Evolutionary conservation across 2,797 vertebrate genomes (phyloP).

Genomic region (Eupleurogrammus muticus): DNA sequence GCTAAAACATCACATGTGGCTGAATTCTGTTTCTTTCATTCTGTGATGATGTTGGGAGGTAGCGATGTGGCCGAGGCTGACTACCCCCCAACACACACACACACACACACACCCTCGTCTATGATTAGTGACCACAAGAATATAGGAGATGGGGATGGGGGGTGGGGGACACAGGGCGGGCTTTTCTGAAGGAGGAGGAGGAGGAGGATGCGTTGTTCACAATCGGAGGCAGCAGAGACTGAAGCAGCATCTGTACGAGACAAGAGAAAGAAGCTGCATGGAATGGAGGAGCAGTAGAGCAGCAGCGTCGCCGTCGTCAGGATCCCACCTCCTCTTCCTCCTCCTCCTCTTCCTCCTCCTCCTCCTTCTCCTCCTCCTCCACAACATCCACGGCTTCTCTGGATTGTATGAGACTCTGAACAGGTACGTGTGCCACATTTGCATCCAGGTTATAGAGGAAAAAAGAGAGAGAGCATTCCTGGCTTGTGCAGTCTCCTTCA

Average conservation of each 20-base stretch:
- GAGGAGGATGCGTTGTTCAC: slow-evolving; percentile 58
- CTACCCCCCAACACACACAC: no score
- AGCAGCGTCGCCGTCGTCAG: slow-evolving; percentile 48
- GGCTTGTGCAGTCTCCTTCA: slow-evolving; percentile 15
- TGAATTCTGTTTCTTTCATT: slow-evolving; percentile 6
- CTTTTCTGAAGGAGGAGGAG: slow-evolving; percentile 59
- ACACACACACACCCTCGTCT: slow-evolving; percentile 21
- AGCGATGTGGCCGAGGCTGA: slow-evolving; percentile 3
- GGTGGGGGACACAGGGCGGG: slow-evolving; percentile 39
- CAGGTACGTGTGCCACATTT: slow-evolving; percentile 40
- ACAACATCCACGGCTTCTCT: slow-evolving; percentile 19
- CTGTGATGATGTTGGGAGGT: slow-evolving; percentile 24
- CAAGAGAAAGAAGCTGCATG: slow-evolving; percentile 57
- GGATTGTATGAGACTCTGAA: slow-evolving; percentile 40
- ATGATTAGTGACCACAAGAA: slow-evolving; percentile 51
- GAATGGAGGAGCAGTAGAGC: slow-evolving; percentile 67
- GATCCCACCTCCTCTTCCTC: no score
- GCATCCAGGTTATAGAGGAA: slow-evolving; percentile 33
- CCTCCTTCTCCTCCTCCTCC: no score
- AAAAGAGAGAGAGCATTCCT: slow-evolving; percentile 19
- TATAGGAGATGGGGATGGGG: slow-evolving; percentile 27
- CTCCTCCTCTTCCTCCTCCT: no score
- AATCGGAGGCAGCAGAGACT: slow-evolving; percentile 65
- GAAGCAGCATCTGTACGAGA: slow-evolving; percentile 66
- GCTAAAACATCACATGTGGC: slow-evolving; percentile 7